Evolutionary conservation across 2,113 vertebrate species (phyloP).

Genomic region (Neoarius graeffei): DNA sequence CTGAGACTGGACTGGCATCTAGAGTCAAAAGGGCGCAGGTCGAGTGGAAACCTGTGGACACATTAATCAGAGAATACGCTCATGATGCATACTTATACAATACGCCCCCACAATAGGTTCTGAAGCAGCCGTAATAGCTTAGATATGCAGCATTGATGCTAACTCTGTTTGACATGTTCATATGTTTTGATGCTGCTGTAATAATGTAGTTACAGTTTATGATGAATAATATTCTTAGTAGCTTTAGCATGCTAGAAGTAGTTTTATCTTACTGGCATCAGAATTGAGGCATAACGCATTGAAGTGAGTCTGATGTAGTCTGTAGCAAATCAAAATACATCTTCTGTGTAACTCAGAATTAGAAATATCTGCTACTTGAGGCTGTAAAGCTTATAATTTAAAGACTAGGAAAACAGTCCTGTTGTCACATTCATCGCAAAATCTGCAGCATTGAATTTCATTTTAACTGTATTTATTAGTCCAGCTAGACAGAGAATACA

Average conservation of each 20-base stretch:
- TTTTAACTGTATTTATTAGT: background rate
- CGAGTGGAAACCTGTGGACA: slow-evolving; percentile 13
- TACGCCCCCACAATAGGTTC: background rate
- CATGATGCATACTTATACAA: slow-evolving; percentile 6
- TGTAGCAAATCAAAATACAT: background rate
- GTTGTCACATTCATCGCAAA: background rate
- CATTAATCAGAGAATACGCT: slow-evolving; percentile 21
- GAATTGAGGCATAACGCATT: background rate
- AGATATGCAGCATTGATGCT: background rate
- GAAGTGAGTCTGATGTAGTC: background rate
- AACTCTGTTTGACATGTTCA: background rate
- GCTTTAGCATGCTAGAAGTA: background rate
- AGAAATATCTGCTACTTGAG: background rate
- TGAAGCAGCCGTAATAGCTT: background rate
- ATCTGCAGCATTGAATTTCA: background rate
- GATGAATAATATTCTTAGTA: background rate
- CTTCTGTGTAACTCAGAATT: background rate
- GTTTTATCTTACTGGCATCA: background rate
- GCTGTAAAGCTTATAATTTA: background rate
- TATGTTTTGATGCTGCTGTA: background rate
- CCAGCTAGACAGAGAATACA: background rate
- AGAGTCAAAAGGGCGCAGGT: slow-evolving; percentile 23
- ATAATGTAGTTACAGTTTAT: background rate
- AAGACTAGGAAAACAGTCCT: background rate
- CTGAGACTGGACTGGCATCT: slow-evolving; percentile 12